Evolutionary conservation across 1,140 invertebrate genomes (phyloP), one percentile per base, ranked within the genome.

Genomic region (Macrosteles quadrilineatus): DNA sequence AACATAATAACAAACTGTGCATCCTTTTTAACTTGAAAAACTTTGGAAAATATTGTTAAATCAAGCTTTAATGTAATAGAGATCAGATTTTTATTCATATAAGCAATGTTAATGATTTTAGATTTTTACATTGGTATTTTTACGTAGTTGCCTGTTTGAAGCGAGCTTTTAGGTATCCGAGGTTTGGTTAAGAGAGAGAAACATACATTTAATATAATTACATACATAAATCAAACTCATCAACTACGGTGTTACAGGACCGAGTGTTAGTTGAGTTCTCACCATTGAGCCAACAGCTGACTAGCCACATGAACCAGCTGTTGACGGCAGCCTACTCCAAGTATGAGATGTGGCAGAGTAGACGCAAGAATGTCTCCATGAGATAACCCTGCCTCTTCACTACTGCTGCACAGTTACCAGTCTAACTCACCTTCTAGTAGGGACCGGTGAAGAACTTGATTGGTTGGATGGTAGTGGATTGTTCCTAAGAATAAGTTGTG

Each of bases 221-320:
- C n/a, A n/a, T n/a, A n/a, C n/a, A n/a, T n/a, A n/a, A n/a, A n/a
- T n/a, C n/a, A n/a, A n/a, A 19, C 23, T 50, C 3, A 4, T 4
- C 77, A 74, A n/a, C n/a, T n/a, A n/a, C n/a, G n/a, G 27, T 36
- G 32, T 14, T 77, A 64, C 76, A 91, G 90, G 90, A 92, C 78
- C 90, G 90, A 78, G 85, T 92, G 75, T 86, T 91, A 73, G 85
- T 90, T 69, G 91, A 93, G 73, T 84, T 91, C 31, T 90, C 90
- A 2, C 90, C 91, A 12, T 78, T 93, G 69, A 91, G 90, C 75
- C 88, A 91, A 67, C 87, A 94, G 67, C 77, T 96, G 17, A 94
- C 92, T n/a, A 89, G 87, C 80, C 94, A 96, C 79, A 83, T 96
- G 74, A 93, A 94, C 80, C 89, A 91, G 79, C 85, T 96, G 76